Base-by-base conservation (phyloP, 2,797 vertebrate species). In the Sandelia bainsii region DNA sequence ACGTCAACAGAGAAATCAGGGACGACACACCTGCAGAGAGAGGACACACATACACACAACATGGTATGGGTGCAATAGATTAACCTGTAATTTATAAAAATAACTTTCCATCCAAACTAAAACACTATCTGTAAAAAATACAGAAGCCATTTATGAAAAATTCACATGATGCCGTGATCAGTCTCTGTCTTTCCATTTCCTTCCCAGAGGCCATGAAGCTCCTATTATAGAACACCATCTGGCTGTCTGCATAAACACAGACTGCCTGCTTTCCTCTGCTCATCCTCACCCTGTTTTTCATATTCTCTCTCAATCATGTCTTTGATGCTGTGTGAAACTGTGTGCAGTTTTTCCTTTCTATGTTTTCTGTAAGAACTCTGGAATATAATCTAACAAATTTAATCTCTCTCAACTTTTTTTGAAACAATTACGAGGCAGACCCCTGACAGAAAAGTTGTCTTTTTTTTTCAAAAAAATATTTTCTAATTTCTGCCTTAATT, bases 1-100 rank as follows among this genome's bases (percentile, higher is more conserved):
- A 96, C 25, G 92, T 93, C 79, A 99, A 81, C 60, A 99, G 94
- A 69, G 95, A 97, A 86, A 99, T 97, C 67, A 99, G 96, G 39
- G 97, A 99, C 11, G 96, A 97, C 80, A 99, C 98, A 73, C 98
- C 98, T 99, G 87, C 71, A 70, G 62, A 62, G 27, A 70, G 81
- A 61, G 32, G 46, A 57, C 60, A 71, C 58, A 29, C 22, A 60
- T 3, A 46, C 5, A 67, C n/a, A 73, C 25, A 64, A 50, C 20
- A 37, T 6, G 20, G 34, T 7, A 58, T 56, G 61, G 48, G 5
- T 0, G 5, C 9, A 19, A 62, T 3, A 72, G 12, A 57, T 51
- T 51, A 29, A 73, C 4, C 13, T n/a, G 45, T 27, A 37, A 75
- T 63, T 63, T 58, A 13, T 22, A 64, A 46, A 49, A 29, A 23